Base-by-base conservation (phyloP, 2,888 invertebrate species). In the Synanthedon tipuliformis region DNA sequence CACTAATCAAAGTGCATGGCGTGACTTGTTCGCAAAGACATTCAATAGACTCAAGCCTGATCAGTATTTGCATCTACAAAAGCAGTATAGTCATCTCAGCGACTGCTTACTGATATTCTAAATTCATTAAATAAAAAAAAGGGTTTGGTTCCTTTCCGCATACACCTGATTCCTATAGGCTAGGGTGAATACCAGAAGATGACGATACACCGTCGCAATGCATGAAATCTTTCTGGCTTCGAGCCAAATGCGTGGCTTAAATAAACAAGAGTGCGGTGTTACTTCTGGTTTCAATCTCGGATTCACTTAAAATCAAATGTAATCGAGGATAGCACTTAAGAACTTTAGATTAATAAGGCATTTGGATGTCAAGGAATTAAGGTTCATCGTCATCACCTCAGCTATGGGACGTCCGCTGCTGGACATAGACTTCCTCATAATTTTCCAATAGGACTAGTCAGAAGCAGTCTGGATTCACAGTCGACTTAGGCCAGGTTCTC, bases 171-270 rank as follows among this genome's bases (percentile, higher is more conserved):
- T 50, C 7, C 13, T 54, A 59, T 59, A 61, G 58, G 61, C 64
- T 56, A 59, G 62, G 60, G 61, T 62, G 60, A 64, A 61, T 61
- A 57, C 62, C 7, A 57, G 61, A 66, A 67, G 65, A 64, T 60
- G 64, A 58, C 61, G 62, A 59, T 62, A 61, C 57, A 57, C 41
- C 23, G 62, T 63, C 59, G 58, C 59, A 61, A 58, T 59, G 58
- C 59, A 57, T 58, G 57, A 58, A 61, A 54, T 52, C 61, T 65
- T 61, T 57, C 58, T 68, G 69, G 69, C 69, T 51, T 52, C 41
- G 56, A 50, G 67, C 69, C 69, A 70, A 65, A 61, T 61, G 63
- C 56, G 56, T 59, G 57, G 59, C 58, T 50, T 53, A 53, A 53
- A 45, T 53, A 57, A 15, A 49, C 40, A 54, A 45, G 49, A 10